Evolutionary conservation across 2,113 vertebrate species (phyloP), one percentile per base, ranked within the genome.

Genomic region (Cnemophilus loriae): DNA sequence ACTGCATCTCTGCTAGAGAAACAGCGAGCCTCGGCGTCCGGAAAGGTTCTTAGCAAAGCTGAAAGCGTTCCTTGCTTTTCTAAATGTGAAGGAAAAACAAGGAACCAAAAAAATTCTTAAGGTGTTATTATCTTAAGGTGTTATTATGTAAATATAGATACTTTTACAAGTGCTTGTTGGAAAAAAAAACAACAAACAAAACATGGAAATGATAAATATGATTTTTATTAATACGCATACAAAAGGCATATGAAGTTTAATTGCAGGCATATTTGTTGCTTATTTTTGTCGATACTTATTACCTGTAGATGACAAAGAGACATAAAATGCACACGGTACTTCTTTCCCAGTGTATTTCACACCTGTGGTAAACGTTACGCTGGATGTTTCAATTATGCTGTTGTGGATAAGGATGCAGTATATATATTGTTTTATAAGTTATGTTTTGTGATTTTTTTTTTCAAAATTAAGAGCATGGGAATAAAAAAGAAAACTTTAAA

Each of bases 401-500:
- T 97, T 97, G 97, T 97, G 96, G 95, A 96, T 95, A 94, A 96
- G 97, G 97, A 97, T 98, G 95, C 97, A 74, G 97, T 97, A 96
- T 97, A 97, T 96, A 97, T 97, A 97, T 97, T 98, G 97, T 96
- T 98, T 97, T 97, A 97, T 97, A 98, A 97, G 75, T 97, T 97
- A 97, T 97, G 97, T 96, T 97, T 95, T 96, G 97, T 97, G 96
- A 95, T 90, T 85, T 95, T 96, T 89, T 94, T 91, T 95, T 94
- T 88, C 74, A 82, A 97, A 97, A 95, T 92, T 97, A 97, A 97
- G 87, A 97, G 95, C 95, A 97, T 96, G 97, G 96, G 95, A 98
- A 97, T 95, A 97, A 97, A 89, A 95, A 53, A 61, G 47, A 75
- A 57, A 87, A 33, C 32, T 47, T 17, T 56, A 47, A 76, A 63